Evolutionary conservation across 53 echinoderm and acorn worm species (phyloP).

Genomic region (Paelopatides confundens): DNA sequence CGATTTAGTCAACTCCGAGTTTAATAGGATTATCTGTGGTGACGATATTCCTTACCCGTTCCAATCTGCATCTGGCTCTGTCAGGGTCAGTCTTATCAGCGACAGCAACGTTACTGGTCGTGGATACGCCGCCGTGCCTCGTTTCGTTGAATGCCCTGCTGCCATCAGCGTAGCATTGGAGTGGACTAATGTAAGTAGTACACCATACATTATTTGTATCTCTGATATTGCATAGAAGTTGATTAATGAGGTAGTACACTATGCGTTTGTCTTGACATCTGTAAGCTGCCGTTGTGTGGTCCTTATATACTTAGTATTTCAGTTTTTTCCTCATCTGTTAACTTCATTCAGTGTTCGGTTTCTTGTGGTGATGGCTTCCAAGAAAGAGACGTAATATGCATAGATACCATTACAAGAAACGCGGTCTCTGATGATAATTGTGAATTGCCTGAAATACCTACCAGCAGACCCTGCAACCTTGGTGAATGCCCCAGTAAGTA

Average conservation of each 20-base stretch:
- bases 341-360: slow-evolving; percentile 85
- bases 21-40: background rate
- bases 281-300: too few species aligned
- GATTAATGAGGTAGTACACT: too few species aligned
- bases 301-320: too few species aligned
- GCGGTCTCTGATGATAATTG: slow-evolving; percentile 50
- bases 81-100: slow-evolving; percentile 65
- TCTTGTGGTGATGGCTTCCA: slow-evolving; percentile 74
- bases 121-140: slow-evolving; percentile 67
- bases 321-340: background rate
- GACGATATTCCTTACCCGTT: background rate
- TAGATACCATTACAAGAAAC: slow-evolving; percentile 8
- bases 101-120: slow-evolving; percentile 41
- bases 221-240: too few species aligned
- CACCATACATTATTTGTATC: too few species aligned
- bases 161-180: slow-evolving; percentile 55
- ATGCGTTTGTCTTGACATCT: too few species aligned
- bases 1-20: background rate
- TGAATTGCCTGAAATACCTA: slow-evolving; percentile 53
- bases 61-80: slow-evolving; percentile 63
- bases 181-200: slow-evolving; percentile 65
- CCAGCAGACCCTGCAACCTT: slow-evolving; percentile 35
- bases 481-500: slow-evolving; percentile 81
- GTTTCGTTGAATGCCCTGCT: slow-evolving; percentile 71
- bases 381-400: slow-evolving; percentile 62